Conservation (phyloP, 2,113 vertebrate species). For the Hyperopisus bebe region DNA sequence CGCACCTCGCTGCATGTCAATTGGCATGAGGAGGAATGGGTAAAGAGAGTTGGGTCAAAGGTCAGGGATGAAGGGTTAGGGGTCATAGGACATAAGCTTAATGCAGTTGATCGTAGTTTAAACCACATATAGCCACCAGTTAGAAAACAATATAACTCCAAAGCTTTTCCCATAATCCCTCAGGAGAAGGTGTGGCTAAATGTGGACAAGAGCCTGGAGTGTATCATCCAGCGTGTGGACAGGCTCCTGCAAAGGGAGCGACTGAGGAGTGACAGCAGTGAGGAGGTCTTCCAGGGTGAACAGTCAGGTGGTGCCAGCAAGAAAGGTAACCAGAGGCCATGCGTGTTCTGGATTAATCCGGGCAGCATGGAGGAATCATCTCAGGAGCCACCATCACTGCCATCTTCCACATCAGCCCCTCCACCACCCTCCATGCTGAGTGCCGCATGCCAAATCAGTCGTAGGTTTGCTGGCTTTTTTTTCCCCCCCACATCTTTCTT, state of each 20-base stretch:
- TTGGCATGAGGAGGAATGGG: constrained; percentile 93
- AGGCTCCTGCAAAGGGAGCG: constrained; percentile 82
- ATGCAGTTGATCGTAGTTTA: background rate
- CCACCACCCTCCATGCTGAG: constrained; percentile 27
- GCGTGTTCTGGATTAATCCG: constrained; percentile 77
- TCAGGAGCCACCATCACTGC: constrained; percentile 41
- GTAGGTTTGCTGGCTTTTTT: background rate
- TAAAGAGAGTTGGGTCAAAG: constrained; percentile 48
- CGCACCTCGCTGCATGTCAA: constrained; percentile 79
- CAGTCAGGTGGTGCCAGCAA: constrained; percentile 61
- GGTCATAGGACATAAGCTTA: background rate
- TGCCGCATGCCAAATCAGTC: constrained; percentile 63
- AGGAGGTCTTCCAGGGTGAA: constrained; percentile 79
- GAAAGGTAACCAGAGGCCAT: constrained; percentile 81
- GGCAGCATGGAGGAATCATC: constrained; percentile 45
- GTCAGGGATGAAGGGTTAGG: background rate
- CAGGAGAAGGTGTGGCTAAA: constrained; percentile 96
- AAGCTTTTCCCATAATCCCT: constrained; percentile 26
- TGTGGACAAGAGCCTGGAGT: constrained; percentile 95
- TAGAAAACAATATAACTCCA: background rate
- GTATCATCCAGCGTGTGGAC: constrained; percentile 89
- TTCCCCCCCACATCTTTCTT: background rate
- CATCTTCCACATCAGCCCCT: constrained; percentile 31
- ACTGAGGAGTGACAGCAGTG: constrained; percentile 78
- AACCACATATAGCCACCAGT: background rate